Evolutionary conservation across 1,140 invertebrate species (phyloP).

Genomic region (Yoshiicerus persimilis): DNA sequence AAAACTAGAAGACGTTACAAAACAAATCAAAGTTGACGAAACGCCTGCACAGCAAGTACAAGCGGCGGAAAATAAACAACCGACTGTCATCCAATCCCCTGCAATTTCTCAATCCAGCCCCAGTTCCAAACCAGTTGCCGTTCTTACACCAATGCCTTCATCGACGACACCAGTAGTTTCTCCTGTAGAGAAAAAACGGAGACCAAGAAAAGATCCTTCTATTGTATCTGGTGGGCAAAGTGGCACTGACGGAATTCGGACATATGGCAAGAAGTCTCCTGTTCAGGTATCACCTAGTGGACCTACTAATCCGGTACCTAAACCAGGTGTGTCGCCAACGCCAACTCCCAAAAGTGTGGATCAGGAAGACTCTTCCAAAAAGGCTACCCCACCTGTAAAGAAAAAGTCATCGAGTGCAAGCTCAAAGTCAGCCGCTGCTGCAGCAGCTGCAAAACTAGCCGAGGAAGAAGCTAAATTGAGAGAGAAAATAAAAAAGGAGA

Average conservation of each 20-base stretch:
- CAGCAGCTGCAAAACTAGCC: neutral
- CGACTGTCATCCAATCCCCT: neutral
- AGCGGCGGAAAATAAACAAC: neutral
- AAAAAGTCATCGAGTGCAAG: neutral
- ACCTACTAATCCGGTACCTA: neutral
- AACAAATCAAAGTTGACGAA: neutral
- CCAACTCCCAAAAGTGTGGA: neutral
- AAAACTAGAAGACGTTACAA: neutral
- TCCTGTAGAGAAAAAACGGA: neutral
- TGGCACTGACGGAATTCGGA: neutral
- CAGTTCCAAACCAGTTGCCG: neutral
- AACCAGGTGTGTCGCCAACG: neutral
- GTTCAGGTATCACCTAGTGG: neutral
- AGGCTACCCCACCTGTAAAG: neutral
- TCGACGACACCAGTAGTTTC: neutral
- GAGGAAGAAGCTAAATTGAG: conserved; percentile 19
- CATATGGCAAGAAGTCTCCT: neutral
- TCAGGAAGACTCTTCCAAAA: neutral
- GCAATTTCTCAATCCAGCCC: neutral
- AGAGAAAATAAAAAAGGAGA: conserved; percentile 27
- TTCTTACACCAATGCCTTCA: neutral
- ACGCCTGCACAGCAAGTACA: neutral
- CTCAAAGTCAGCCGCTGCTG: neutral
- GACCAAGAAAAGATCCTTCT: conserved; percentile 32
- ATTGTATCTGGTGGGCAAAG: neutral